Base-by-base conservation (phyloP, 2,888 invertebrate genomes). In the Acleris sparsana region DNA sequence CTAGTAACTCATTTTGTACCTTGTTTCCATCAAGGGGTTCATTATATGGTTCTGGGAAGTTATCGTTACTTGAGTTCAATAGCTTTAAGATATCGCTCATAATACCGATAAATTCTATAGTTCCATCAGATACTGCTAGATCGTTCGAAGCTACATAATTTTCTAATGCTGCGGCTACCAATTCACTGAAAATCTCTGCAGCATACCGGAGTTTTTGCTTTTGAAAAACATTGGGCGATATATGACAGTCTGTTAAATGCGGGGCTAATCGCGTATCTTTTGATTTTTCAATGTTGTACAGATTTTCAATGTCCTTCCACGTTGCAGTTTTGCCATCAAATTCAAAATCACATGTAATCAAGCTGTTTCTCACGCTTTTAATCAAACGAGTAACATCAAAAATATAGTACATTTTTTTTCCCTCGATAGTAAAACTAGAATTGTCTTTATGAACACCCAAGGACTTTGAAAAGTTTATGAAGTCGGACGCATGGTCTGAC, bases 361-460 rank as follows among this genome's bases (percentile, higher is more conserved):
- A 33, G 22, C 52, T 49, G 51, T 57, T 63, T 22, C 63, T 29
- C 5, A 63, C 43, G 43, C 53, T 57, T 22, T 57, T 63, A 4
- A 63, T 13, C 16, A 63, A 43, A 18, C 57, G 49, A 18, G 62
- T 56, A 13, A 56, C 20, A 56, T 62, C 62, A 49, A 62, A 63
- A 33, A 63, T 63, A 33, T 58, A 63, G 51, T 57, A 63, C 4
- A 63, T 44, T 57, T 49, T 57, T 13, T 58, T 18, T 16, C 29
- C 52, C 22, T 57, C 17, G 6, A 57, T 18, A 4, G 5, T 5
- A 39, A 63, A 63, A 44, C 29, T 51, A 7, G 63, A 13, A 13
- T 33, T 63, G 16, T 57, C 57, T 49, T 58, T 58, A 44, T 22
- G 22, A 22, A 18, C 25, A n/a, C 44, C 58, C 6, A 20, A 22